Base-by-base conservation (phyloP, 1,140 invertebrate genomes). In the Brachionus rotundiformis region DNA sequence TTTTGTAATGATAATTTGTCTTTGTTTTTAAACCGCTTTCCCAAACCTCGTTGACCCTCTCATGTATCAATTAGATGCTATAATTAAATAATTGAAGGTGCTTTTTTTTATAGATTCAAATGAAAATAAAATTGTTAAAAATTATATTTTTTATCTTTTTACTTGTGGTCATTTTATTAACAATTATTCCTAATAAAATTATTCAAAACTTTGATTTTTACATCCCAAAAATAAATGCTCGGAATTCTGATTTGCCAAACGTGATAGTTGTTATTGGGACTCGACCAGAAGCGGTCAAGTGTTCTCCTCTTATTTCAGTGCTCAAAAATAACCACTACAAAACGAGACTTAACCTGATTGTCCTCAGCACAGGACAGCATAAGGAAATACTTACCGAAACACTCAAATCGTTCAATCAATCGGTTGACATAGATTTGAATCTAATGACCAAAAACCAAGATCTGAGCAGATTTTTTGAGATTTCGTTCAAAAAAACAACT, bases 401-500 rank as follows among this genome's bases (percentile, higher is more conserved):
- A 1, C n/a, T 65, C 13, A 33, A 13, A 0, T 29, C 61, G 16
- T 65, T 65, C n/a, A 33, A 65, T 65, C 61, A 65, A 65, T 23
- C 27, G 13, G 16, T 65, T 65, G 61, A 71, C 19, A 71, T 71
- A n/a, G 65, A 71, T 71, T 19, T 71, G 16, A 36, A 71, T 71
- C 16, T 71, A 10, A 71, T 71, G 65, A 71, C 65, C 10, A 16
- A 2, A 1, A 71, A 68, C 27, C 63, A 68, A 31, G 31, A 36
- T 39, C n/a, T 68, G 27, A 33, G 29, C 8, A n/a, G 7, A 33
- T 68, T 68, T 31, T 68, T 68, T 33, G 7, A 63, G 11, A 11
- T 29, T 11, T 7, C 59, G 8, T 63, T 63, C 29, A 27, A 25
- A 63, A 63, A 63, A 63, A 29, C 29, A 11, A 68, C 63, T 36